Evolutionary conservation across 2,113 vertebrate species (phyloP), one percentile per base, ranked within the genome.

Genomic region (Elaphurus davidianus): DNA sequence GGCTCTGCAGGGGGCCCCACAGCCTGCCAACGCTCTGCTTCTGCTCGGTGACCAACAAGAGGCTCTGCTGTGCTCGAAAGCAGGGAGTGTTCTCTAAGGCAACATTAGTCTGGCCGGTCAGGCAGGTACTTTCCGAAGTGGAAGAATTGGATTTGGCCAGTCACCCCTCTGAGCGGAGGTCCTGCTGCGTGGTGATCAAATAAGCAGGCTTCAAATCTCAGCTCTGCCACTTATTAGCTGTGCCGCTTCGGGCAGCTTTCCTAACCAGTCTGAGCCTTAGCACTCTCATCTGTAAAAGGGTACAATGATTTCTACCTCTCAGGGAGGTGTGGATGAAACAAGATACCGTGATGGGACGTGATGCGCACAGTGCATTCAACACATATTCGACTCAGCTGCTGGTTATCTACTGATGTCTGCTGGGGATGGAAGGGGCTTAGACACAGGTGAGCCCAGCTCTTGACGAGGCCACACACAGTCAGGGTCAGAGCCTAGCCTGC

Each of bases 81-180:
- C 86, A 87, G 85, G 62, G 59, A 93, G 81, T 82, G 93, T 74
- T 97, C 88, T 92, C 86, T 85, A 94, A 97, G 91, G 81, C 82
- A 86, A 45, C 2, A 36, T 71, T 78, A 78, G 64, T 57, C 67
- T 89, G 57, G 83, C 64, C 67, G 89, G 96, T 91, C 88, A 71
- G 78, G 54, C 88, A 83, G 91, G 94, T 96, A 87, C 67, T 89
- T 95, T 93, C 52, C 50, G 90, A 96, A 88, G 47, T 82, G 71
- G 54, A 94, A 92, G 60, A 91, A 64, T 62, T 62, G 45, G 36
- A 76, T 50, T 27, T 9, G 9, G n/a, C 90, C 55, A 45, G 45
- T 30, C 25, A 8, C 7, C 13, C 45, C 27, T 45, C 45, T n/a
- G n/a, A 21, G n/a, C 11, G 6, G 45, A 96, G 60, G 55, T 47